Percentiles rank a stretch among this genome's conserved stretches.
Conservation (phyloP, 2,888 invertebrate species). For the Lymantria dispar region DNA sequence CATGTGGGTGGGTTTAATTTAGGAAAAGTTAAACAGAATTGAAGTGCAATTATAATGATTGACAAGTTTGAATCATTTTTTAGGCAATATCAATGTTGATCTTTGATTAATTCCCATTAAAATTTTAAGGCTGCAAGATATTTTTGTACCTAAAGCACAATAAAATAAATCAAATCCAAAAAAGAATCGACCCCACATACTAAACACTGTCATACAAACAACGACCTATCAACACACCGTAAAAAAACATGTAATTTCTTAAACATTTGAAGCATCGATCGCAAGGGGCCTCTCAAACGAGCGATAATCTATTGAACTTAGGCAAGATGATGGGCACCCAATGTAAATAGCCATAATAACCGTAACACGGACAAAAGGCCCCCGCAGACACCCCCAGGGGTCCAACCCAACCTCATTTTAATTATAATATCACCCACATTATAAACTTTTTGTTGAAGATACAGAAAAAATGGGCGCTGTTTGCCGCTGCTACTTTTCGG, state of each 20-base stretch:
- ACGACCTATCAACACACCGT: slow-evolving; percentile 32
- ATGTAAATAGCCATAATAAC: slow-evolving; percentile 78
- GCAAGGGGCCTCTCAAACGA: slow-evolving; percentile 18
- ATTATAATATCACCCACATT: slow-evolving; percentile 82
- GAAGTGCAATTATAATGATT: slow-evolving; percentile 14
- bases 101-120: too few species aligned
- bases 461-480: slow-evolving; percentile 27
- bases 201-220: slow-evolving; percentile 25
- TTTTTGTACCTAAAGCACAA: not conserved
- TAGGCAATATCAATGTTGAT: not conserved
- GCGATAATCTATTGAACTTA: slow-evolving; percentile 55
- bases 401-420: slow-evolving; percentile 68
- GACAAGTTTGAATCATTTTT: slow-evolving; percentile 7
- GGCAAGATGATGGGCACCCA: slow-evolving; percentile 62
- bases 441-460: slow-evolving; percentile 61
- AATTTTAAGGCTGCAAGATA: too few species aligned
- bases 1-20: slow-evolving; percentile 36
- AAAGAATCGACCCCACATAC: slow-evolving; percentile 13
- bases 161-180: not conserved
- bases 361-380: slow-evolving; percentile 68
- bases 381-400: slow-evolving; percentile 70
- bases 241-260: slow-evolving; percentile 20
- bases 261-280: slow-evolving; percentile 21
- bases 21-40: slow-evolving; percentile 3
- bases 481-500: slow-evolving; percentile 51